phyloP scores from a whole-genome alignment of 1,140 invertebrate genomes.

The Neocloeon triangulifer region DNA sequence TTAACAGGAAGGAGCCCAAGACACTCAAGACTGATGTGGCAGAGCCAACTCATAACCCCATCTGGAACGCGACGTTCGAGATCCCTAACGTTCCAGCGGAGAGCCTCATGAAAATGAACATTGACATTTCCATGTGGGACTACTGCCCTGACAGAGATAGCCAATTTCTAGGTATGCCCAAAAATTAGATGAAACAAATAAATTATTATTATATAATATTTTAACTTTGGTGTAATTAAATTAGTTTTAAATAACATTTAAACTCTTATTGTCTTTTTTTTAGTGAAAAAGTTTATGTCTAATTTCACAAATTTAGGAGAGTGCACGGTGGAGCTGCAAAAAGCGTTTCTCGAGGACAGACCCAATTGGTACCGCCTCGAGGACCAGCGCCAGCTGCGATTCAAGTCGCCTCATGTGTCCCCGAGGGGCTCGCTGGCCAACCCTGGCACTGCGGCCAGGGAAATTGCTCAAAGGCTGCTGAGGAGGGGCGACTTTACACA shows the following conservation, averaged over 20 bases:
- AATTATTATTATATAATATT: too few relatives aligned
- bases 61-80: slow-evolving; percentile 75
- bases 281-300: too few relatives aligned
- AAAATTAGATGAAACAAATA: too few relatives aligned
- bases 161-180: slow-evolving; percentile 46
- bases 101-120: slow-evolving; percentile 46
- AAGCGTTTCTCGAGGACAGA: slow-evolving; percentile 61
- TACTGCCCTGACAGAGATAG: slow-evolving; percentile 55
- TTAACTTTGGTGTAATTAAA: too few relatives aligned
- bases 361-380: slow-evolving; percentile 72
- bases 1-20: slow-evolving; percentile 40
- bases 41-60: slow-evolving; percentile 58
- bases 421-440: slow-evolving; percentile 54
- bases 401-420: slow-evolving; percentile 47
- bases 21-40: slow-evolving; percentile 57
- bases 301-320: slow-evolving; percentile 24
- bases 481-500: slow-evolving; percentile 35
- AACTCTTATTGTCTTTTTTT: too few relatives aligned
- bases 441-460: slow-evolving; percentile 15
- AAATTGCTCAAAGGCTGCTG: slow-evolving; percentile 28
- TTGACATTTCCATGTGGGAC: slow-evolving; percentile 77
- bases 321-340: slow-evolving; percentile 53
- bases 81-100: slow-evolving; percentile 54
- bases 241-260: too few relatives aligned
- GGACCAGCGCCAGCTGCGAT: slow-evolving; percentile 41